These are phyloP conservation scores for Halcyon senegalensis DNA, from an alignment of 2,113 vertebrate species.

Conservation along the genomic window DNA sequence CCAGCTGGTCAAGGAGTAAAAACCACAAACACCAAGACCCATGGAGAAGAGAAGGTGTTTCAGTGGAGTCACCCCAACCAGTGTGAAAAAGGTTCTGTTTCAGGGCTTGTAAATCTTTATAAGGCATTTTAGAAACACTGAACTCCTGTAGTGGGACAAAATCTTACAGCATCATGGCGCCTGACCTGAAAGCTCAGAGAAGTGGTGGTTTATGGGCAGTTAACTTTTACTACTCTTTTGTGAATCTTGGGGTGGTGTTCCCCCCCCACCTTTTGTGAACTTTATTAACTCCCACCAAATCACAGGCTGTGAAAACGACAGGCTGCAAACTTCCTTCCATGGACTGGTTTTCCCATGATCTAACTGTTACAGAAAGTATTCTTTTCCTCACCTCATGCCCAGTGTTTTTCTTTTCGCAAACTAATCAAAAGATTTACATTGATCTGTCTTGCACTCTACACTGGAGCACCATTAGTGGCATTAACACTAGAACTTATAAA, in stretches of 20 bases:
- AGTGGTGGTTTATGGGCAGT: conserved; percentile 51
- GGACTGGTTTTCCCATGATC: neutral
- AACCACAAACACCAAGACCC: neutral
- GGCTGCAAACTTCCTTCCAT: neutral
- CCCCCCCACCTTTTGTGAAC: neutral
- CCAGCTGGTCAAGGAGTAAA: neutral
- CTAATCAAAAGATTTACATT: conserved; percentile 11
- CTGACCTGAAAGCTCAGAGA: conserved; percentile 23
- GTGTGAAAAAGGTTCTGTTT: conserved; percentile 31
- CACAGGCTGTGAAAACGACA: neutral
- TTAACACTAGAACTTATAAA: conserved; percentile 42
- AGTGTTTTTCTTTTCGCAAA: conserved; percentile 3
- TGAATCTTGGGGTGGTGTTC: neutral
- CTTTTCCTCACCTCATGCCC: neutral
- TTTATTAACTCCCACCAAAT: neutral
- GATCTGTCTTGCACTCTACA: neutral
- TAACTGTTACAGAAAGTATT: neutral
- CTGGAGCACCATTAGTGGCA: neutral
- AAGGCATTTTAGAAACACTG: conserved; percentile 12
- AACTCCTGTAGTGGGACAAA: conserved; percentile 17
- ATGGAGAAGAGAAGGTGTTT: neutral
- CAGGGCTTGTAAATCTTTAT: conserved; percentile 32
- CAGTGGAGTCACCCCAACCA: neutral
- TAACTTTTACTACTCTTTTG: conserved; percentile 62
- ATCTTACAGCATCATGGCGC: conserved; percentile 32